phyloP scores from a whole-genome alignment of 1,140 invertebrate species.

The Drosophila quadrilineata region DNA sequence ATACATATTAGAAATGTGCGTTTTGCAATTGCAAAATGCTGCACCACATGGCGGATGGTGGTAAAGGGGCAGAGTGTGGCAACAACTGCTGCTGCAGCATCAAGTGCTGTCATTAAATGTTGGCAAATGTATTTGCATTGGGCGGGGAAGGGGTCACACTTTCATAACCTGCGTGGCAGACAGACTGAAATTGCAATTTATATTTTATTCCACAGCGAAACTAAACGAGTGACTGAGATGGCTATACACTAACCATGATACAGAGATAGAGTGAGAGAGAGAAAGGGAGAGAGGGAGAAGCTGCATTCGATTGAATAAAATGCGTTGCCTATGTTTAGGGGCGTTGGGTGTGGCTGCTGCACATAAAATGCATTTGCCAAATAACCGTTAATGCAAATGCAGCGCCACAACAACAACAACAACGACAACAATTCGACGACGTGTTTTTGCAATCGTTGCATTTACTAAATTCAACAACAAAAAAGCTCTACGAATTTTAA shows the following conservation, averaged over 20 bases:
- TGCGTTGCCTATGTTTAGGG: constrained; percentile 50
- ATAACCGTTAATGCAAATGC: constrained; percentile 68
- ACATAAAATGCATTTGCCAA: constrained; percentile 55
- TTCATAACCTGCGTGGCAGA: constrained; percentile 50
- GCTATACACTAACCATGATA: no score
- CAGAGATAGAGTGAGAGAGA: neutral
- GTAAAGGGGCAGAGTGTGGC: neutral
- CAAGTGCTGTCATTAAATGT: constrained; percentile 65
- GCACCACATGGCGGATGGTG: neutral
- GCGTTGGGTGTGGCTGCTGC: neutral
- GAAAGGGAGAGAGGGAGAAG: neutral
- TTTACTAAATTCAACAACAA: constrained; percentile 54
- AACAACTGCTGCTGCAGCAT: constrained; percentile 15
- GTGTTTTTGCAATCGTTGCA: constrained; percentile 25
- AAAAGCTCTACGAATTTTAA: constrained; percentile 58
- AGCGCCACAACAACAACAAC: constrained; percentile 5
- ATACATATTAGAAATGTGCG: constrained; percentile 33
- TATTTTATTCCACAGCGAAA: constrained; percentile 56
- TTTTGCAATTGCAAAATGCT: constrained; percentile 16
- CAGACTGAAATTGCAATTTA: constrained; percentile 64
- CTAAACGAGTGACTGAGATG: neutral
- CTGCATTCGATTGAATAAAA: constrained; percentile 41
- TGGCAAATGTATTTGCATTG: neutral
- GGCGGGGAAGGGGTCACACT: neutral
- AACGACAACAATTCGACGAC: neutral